phyloP scores from a whole-genome alignment of 2,113 vertebrate genomes.

The Suricata suricatta region DNA sequence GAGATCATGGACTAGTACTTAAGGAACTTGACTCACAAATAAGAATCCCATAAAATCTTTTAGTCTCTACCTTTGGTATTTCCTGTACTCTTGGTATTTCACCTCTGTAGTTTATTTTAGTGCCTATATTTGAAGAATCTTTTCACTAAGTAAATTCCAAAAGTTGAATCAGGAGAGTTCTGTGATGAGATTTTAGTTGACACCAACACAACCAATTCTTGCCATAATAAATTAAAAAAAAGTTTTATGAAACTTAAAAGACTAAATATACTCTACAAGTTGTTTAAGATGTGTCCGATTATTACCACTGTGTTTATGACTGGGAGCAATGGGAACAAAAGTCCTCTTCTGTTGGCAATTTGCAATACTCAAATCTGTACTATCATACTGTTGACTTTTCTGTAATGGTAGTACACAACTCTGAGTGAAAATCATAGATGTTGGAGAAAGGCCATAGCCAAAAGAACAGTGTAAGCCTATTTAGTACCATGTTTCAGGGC shows the following conservation, averaged over 20 bases:
- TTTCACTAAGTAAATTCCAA: neutral
- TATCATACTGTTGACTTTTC: neutral
- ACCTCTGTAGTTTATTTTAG: neutral
- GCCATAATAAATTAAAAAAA: neutral
- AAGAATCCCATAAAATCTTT: neutral
- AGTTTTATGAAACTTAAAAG: conserved; percentile 68
- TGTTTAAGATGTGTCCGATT: conserved; percentile 61
- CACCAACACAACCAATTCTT: neutral
- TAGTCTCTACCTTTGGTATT: neutral
- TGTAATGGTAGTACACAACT: neutral
- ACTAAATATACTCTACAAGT: conserved; percentile 52
- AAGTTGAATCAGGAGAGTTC: neutral
- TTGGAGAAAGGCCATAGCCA: neutral
- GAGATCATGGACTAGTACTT: neutral
- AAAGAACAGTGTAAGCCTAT: neutral
- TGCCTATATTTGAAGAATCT: neutral
- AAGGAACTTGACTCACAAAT: neutral
- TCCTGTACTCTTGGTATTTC: neutral
- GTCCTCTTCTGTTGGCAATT: conserved; percentile 33
- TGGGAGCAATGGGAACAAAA: conserved; percentile 31
- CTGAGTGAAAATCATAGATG: neutral
- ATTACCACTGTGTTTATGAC: conserved; percentile 35
- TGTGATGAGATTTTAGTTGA: neutral
- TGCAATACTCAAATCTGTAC: neutral
- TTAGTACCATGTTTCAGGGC: neutral